Percentiles rank a stretch among this genome's conserved stretches.
Evolutionary conservation across 2,888 invertebrate genomes (phyloP).

Genomic region (Thymelicus acteon): DNA sequence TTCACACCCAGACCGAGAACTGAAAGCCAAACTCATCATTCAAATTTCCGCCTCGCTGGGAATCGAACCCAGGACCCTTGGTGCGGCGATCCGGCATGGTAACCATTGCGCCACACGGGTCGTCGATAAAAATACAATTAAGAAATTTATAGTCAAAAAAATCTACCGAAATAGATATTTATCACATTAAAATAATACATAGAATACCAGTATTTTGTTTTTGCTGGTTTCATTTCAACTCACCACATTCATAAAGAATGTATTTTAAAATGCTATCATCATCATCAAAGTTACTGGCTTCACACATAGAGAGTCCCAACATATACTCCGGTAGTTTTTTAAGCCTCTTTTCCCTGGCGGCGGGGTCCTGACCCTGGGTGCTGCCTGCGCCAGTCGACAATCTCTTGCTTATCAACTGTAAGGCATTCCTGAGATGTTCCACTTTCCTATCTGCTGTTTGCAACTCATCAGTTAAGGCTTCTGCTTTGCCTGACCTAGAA

Average conservation of each 20-base stretch:
- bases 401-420: conserved; percentile 87
- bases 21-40: no score
- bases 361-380: conserved; percentile 85
- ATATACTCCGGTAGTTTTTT: conserved; percentile 95
- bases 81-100: no score
- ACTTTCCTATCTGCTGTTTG: conserved; percentile 92
- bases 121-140: no score
- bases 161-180: no score
- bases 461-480: conserved; percentile 92
- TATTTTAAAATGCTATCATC: conserved; percentile 86
- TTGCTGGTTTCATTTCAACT: conserved; percentile 42
- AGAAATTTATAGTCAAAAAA: no score
- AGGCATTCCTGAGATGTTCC: conserved; percentile 90
- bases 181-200: no score
- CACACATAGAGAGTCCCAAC: conserved; percentile 90
- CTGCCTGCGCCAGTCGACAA: conserved; percentile 81
- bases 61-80: no score
- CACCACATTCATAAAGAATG: conserved; percentile 84
- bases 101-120: no score
- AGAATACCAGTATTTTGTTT: no score
- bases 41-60: no score
- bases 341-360: conserved; percentile 89
- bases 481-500: conserved; percentile 92
- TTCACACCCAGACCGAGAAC: no score
- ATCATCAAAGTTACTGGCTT: conserved; percentile 86